Evolutionary conservation across 2,797 vertebrate genomes (phyloP).

Genomic region (Brachymystax lenok): DNA sequence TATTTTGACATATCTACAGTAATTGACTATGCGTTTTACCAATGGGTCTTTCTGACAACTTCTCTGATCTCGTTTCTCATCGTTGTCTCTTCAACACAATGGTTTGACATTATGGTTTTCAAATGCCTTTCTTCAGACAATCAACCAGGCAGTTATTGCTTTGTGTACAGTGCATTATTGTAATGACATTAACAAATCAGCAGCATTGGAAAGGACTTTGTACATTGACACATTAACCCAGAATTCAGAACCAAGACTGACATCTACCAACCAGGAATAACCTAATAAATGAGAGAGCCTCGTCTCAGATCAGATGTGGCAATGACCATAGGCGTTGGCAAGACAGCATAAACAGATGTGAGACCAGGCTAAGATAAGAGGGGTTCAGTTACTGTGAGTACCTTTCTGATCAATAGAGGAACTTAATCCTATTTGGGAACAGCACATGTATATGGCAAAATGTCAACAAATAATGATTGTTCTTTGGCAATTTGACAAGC

Average conservation of each 20-base stretch:
- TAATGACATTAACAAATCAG: background rate
- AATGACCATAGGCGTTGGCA: background rate
- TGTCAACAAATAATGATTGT: background rate
- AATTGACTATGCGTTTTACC: constrained; percentile 18
- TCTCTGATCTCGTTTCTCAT: background rate
- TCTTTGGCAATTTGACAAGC: constrained; percentile 18
- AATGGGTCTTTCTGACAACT: constrained; percentile 15
- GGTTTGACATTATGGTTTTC: constrained; percentile 1
- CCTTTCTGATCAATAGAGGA: background rate
- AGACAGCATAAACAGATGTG: background rate
- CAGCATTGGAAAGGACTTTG: constrained; percentile 8
- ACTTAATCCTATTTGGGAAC: background rate
- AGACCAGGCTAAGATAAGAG: background rate
- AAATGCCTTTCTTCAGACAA: background rate
- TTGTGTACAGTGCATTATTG: background rate
- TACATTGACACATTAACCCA: background rate
- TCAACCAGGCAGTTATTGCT: constrained; percentile 5
- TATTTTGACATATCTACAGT: constrained; percentile 19
- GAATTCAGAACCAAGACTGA: background rate
- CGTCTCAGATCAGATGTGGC: background rate
- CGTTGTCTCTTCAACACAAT: background rate
- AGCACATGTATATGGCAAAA: background rate
- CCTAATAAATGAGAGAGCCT: background rate
- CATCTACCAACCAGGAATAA: background rate
- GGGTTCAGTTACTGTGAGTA: background rate